These are phyloP conservation scores for Phlogophora meticulosa DNA, from an alignment of 2,888 invertebrate genomes.

Conservation along the genomic window DNA sequence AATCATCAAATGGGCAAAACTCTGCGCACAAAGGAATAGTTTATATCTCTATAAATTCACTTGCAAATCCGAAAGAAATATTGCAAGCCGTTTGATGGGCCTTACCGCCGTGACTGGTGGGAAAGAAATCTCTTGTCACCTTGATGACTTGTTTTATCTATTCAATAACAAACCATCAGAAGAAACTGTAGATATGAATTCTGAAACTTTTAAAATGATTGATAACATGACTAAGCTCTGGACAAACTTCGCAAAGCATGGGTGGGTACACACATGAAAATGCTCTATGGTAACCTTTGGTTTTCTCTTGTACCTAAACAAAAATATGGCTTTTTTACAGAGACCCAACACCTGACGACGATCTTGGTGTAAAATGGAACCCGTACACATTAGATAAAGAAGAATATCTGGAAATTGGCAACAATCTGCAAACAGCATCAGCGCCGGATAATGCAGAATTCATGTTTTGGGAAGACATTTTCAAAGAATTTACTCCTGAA, in stretches of 20 bases:
- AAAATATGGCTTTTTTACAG: conserved; percentile 39
- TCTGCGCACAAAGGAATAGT: conserved; percentile 53
- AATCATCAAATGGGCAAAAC: conserved; percentile 65
- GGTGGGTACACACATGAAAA: conserved; percentile 65
- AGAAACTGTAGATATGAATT: conserved; percentile 55
- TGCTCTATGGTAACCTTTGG: neutral
- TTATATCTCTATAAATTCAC: conserved; percentile 73
- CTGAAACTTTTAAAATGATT: conserved; percentile 68
- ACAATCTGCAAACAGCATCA: conserved; percentile 23
- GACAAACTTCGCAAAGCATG: conserved; percentile 75
- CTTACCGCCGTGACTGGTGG: conserved; percentile 46
- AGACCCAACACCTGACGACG: conserved; percentile 65
- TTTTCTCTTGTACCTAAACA: no score
- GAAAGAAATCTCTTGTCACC: conserved; percentile 62
- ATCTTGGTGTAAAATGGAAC: conserved; percentile 57
- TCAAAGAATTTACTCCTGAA: conserved; percentile 42
- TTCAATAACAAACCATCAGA: conserved; percentile 62
- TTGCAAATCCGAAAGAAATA: conserved; percentile 73
- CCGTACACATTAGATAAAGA: conserved; percentile 53
- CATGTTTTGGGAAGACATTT: conserved; percentile 56
- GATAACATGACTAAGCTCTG: conserved; percentile 69
- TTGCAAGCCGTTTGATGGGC: conserved; percentile 48
- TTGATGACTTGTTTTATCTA: conserved; percentile 72
- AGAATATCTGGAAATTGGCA: conserved; percentile 56
- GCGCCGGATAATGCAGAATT: conserved; percentile 47